These are phyloP conservation scores for Emmelina monodactyla DNA, from an alignment of 2,888 invertebrate species.

Conservation along the genomic window DNA sequence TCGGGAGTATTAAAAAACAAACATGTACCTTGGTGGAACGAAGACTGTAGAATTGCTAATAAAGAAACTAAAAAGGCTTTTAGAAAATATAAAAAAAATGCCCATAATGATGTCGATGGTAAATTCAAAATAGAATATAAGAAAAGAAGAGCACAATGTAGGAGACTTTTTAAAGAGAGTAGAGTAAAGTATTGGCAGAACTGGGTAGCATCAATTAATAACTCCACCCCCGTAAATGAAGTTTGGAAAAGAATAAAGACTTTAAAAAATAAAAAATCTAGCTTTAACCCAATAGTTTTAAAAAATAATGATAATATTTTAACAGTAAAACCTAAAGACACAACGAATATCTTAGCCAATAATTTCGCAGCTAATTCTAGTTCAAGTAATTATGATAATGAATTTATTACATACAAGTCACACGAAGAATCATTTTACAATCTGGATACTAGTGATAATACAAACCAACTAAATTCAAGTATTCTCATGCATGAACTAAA, in stretches of 20 bases:
- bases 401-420: slow-evolving; percentile 4
- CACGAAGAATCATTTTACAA: neutral
- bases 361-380: slow-evolving; percentile 10
- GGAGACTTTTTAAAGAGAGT: slow-evolving; percentile 3
- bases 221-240: slow-evolving; percentile 5
- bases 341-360: slow-evolving; percentile 6
- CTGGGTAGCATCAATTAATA: slow-evolving; percentile 8
- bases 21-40: slow-evolving; percentile 5
- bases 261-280: neutral
- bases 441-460: slow-evolving; percentile 1
- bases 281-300: neutral
- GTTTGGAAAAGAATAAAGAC: too few species aligned
- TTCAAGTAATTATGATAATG: slow-evolving; percentile 10
- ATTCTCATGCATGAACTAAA: too few species aligned
- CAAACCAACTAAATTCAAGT: slow-evolving; percentile 6
- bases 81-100: slow-evolving; percentile 4
- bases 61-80: slow-evolving; percentile 5
- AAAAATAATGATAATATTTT: neutral
- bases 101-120: neutral
- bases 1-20: neutral
- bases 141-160: neutral
- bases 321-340: slow-evolving; percentile 2
- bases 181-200: slow-evolving; percentile 6
- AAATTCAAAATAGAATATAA: neutral
- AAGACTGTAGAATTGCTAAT: slow-evolving; percentile 4